Conservation (phyloP, 2,113 vertebrate genomes). For the Xyliphius kryptos region DNA sequence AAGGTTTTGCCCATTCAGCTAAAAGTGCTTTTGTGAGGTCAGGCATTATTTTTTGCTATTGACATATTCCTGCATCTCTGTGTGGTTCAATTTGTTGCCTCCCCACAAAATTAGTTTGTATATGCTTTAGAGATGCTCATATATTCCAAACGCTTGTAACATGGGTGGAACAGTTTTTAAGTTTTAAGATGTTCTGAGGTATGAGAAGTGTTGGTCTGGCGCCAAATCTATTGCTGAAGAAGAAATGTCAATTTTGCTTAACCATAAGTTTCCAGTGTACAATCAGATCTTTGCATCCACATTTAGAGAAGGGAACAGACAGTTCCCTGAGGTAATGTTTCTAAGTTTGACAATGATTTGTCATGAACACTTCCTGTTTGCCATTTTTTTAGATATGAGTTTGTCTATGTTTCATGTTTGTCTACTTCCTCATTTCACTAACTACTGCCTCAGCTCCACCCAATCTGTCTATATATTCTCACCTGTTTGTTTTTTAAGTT, state of each 20-base stretch:
- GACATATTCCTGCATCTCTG: too few relatives aligned
- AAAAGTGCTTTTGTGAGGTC: too few relatives aligned
- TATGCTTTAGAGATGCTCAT: too few relatives aligned
- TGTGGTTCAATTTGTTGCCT: too few relatives aligned
- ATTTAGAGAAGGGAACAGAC: neutral
- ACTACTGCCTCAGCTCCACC: neutral
- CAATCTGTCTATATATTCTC: neutral
- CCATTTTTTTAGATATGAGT: neutral
- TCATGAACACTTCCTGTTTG: neutral
- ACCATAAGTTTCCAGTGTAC: neutral
- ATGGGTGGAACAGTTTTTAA: too few relatives aligned
- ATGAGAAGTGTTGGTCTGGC: neutral
- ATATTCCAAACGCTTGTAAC: too few relatives aligned
- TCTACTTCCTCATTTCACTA: slow-evolving; percentile 5
- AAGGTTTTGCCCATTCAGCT: too few relatives aligned
- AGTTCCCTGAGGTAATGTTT: neutral
- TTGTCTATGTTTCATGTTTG: neutral
- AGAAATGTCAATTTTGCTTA: neutral
- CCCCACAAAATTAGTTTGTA: too few relatives aligned
- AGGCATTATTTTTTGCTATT: too few relatives aligned
- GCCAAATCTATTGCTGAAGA: neutral
- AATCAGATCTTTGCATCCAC: neutral
- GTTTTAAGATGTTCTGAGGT: too few relatives aligned
- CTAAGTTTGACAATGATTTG: neutral
- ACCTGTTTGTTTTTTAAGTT: neutral